Evolutionary conservation across 2,797 vertebrate genomes (phyloP), one percentile per base, ranked within the genome.

Genomic region (Acrocephalus scirpaceus): DNA sequence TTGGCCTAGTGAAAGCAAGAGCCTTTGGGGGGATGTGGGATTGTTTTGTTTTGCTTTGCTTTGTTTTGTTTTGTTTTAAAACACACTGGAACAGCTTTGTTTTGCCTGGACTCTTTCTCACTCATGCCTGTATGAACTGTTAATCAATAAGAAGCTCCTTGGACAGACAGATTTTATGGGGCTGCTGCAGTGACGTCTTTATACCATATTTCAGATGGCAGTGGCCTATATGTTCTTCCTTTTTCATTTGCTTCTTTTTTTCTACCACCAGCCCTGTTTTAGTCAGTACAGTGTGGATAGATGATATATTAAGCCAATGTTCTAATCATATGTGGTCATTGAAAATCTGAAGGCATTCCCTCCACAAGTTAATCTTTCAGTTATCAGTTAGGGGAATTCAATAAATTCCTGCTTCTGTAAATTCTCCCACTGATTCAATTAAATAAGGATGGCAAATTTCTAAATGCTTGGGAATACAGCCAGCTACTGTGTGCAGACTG

Each of bases 341-440:
- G 93, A 86, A 92, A 93, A 86, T 92, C 83, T 84, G 79, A 73
- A 78, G 70, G 34, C 86, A 65, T 90, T 92, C 71, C 38, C 42
- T 91, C n/a, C 80, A 85, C 50, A 95, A 90, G 64, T 92, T 90
- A 88, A 94, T 88, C 53, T 73, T 86, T 82, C 80, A 87, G 50
- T 94, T 95, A 77, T 88, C 86, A 88, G 76, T 88, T 92, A 76
- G 64, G 51, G 57, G 71, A 92, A 90, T 92, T 92, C 48, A 90
- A 51, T 90, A 40, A 61, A 40, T 61, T 61, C 95, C 71, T 67
- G n/a, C 48, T 74, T 94, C 80, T 64, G 67, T 79, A 95, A 94
- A 88, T 92, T 95, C 71, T 88, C 83, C 80, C 13, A 12, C 79
- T 81, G 57, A 92, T 96, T 90, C 94, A 94, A 16, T 96, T 93